Evolutionary conservation across 1,140 invertebrate species (phyloP).

Genomic region (Anastrepha ludens): DNA sequence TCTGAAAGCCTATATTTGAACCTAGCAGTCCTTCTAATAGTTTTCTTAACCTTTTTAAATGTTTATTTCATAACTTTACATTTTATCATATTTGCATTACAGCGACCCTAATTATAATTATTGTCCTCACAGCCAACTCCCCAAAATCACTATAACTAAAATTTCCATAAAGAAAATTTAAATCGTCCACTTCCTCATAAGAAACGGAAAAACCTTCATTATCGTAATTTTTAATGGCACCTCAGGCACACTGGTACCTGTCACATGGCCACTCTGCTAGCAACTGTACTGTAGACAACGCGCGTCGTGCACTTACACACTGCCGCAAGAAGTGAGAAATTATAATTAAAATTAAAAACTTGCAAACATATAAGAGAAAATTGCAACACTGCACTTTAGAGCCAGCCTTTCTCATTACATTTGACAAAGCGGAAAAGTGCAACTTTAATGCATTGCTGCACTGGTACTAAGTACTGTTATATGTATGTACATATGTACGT

Average conservation of each 20-base stretch:
- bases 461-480: neutral
- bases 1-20: too few species aligned
- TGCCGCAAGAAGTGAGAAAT: neutral
- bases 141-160: neutral
- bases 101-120: neutral
- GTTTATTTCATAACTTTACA: neutral
- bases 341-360: constrained; percentile 42
- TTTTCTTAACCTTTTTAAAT: too few species aligned
- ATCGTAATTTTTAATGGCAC: neutral
- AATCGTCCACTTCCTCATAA: neutral
- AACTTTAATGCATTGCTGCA: constrained; percentile 35
- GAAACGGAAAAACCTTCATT: neutral
- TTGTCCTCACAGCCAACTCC: neutral
- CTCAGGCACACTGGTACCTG: too few species aligned
- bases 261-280: neutral
- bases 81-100: neutral
- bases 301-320: neutral
- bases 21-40: too few species aligned
- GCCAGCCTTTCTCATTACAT: neutral
- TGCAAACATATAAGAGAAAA: neutral
- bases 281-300: neutral
- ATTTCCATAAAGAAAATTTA: neutral
- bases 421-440: constrained; percentile 41
- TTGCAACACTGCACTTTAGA: constrained; percentile 6
- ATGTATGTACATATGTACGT: neutral